Base-by-base conservation (phyloP, 2,797 vertebrate genomes). In the Cetoscarus ocellatus region DNA sequence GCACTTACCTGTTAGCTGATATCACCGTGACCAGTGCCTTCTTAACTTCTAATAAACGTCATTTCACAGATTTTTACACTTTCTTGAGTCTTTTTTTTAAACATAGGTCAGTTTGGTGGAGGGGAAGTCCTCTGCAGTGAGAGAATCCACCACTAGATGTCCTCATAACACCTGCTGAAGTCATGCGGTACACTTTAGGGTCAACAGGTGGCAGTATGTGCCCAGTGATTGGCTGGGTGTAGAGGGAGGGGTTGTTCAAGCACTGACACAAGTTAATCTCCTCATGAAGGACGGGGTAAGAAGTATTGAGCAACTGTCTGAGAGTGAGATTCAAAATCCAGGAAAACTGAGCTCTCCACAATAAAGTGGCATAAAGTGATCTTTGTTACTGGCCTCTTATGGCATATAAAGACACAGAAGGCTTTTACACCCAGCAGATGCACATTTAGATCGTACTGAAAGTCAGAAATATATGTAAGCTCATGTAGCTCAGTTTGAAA, bases 1-100 rank as follows among this genome's bases (percentile, higher is more conserved):
- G 47, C 56, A 60, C 63, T 43, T 36, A 10, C 40, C 34, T n/a
- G 18, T 71, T 65, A 18, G 19, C 7, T 19, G 56, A 47, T 19
- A n/a, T 45, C 18, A 56, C 10, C 17, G 3, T 67, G 18, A 64
- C 19, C 62, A 64, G 85, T 90, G 88, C 91, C 90, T 92, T 86
- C 13, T 67, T 63, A 60, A 69, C 3, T 17, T 5, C 42, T 66
- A 92, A 83, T 88, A 90, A 93, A 89, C 27, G 15, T 1, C 3
- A 38, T 70, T 86, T 71, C 48, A 45, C 55, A 52, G 8, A 8
- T 15, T 4, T 36, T 15, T 4, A 34, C 2, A 7, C 45, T 0
- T 43, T 5, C 14, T 13, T 72, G 36, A 42, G 3, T 66, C 10
- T 56, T 45, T 40, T 61, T 48, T 3, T 12, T 38, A 10, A 3